Percentiles rank a stretch among this genome's conserved stretches.
phyloP scores from a whole-genome alignment of 2,888 invertebrate species.

The Rapana venosa region DNA sequence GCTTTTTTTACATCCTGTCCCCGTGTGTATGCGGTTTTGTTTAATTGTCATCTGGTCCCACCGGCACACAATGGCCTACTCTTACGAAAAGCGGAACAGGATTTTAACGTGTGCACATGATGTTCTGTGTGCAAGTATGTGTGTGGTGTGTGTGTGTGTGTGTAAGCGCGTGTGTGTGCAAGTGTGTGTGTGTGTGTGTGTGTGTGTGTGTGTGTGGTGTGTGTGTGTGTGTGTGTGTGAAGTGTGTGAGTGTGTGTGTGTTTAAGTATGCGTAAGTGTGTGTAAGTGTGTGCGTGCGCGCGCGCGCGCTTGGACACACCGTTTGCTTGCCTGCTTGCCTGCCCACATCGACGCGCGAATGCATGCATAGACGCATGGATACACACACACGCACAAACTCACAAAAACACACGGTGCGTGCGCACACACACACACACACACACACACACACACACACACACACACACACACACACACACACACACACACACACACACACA shows the following conservation, averaged over 20 bases:
- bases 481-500: background rate
- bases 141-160: too few species aligned
- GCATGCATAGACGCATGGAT: background rate
- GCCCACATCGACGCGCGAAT: background rate
- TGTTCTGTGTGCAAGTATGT: too few species aligned
- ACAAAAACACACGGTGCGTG: background rate
- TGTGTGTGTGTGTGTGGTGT: too few species aligned
- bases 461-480: background rate
- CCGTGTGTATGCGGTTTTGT: too few species aligned
- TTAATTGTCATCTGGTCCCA: too few species aligned
- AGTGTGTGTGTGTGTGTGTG: too few species aligned
- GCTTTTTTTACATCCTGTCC: too few species aligned
- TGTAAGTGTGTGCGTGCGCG: background rate
- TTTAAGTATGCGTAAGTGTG: background rate
- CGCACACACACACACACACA: background rate
- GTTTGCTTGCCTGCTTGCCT: background rate
- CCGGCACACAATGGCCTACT: too few species aligned
- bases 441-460: background rate
- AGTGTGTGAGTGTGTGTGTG: background rate
- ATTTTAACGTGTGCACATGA: too few species aligned
- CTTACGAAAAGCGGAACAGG: too few species aligned
- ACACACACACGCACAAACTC: background rate
- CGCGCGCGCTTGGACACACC: background rate
- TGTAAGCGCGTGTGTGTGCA: too few species aligned
- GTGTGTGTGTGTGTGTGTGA: too few species aligned